Base-by-base conservation (phyloP, 2,797 vertebrate species). In the Valencia hispanica region DNA sequence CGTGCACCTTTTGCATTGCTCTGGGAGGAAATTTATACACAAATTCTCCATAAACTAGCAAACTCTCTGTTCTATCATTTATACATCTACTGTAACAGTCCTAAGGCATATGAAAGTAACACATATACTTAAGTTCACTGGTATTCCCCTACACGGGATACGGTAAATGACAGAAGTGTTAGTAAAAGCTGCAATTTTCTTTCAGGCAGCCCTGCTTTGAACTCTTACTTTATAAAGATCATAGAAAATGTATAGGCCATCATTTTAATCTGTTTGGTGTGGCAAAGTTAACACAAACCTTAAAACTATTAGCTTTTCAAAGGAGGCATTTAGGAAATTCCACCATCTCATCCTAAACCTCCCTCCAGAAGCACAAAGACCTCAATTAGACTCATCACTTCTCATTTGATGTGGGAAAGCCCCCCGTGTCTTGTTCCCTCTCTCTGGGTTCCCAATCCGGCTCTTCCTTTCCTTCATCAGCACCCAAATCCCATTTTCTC, bases 351-450 rank as follows among this genome's bases (percentile, higher is more conserved):
- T 94, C 93, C 92, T 94, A 92, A 94, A 93, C 93, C 94, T 94
- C 91, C 92, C 92, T 93, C 88, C 91, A 94, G 91, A 94, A 92
- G 93, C 94, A 95, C 93, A 95, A 95, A 95, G 93, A 93, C 92
- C 88, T 94, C 93, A 94, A 93, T 94, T 94, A 95, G 92, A 90
- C 92, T 88, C 92, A 93, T 93, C 93, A 87, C 87, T 92, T 81
- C 91, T 93, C 87, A 95, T 96, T 95, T 96, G 94, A 95, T 96
- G 95, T 95, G 94, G 95, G 94, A 94, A 94, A 95, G 89, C 94
- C 94, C 95, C 94, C 87, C 78, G 84, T 89, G 88, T 90, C 90
- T 91, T 87, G 50, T 88, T 90, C 91, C 87, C 91, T 92, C 93
- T 86, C 79, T 73, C 87, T 82, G 76, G 45, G 72, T 87, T 89